Evolutionary conservation across 2,888 invertebrate genomes (phyloP).

Genomic region (Drosophila emarginata): DNA sequence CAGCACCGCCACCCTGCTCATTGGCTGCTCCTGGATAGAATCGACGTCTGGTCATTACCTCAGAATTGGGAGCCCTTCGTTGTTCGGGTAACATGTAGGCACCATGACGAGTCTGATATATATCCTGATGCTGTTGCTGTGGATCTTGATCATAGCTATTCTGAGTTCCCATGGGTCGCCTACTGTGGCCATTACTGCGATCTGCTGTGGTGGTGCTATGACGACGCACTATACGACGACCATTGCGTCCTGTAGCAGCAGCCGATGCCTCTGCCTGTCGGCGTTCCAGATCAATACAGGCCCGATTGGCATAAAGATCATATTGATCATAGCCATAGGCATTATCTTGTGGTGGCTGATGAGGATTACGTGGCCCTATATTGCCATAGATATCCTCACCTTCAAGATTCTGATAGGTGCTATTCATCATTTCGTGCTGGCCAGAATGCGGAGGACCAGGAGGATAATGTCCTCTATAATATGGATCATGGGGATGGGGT

Average conservation of each 20-base stretch:
- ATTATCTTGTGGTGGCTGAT: constrained; percentile 43
- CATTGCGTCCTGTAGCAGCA: constrained; percentile 57
- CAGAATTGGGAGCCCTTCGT: constrained; percentile 79
- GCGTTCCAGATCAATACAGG: constrained; percentile 81
- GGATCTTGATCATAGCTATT: constrained; percentile 53
- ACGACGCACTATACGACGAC: constrained; percentile 78
- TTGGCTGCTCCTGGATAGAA: constrained; percentile 80
- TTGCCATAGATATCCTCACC: constrained; percentile 82
- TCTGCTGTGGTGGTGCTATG: constrained; percentile 83
- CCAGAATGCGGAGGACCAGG: constrained; percentile 51
- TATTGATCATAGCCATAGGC: constrained; percentile 74
- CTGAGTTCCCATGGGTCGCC: constrained; percentile 59
- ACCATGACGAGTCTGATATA: constrained; percentile 80
- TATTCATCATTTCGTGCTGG: constrained; percentile 76
- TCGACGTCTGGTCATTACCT: constrained; percentile 80
- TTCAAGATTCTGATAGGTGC: constrained; percentile 81
- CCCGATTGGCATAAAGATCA: constrained; percentile 82
- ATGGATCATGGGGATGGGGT: constrained; percentile 55
- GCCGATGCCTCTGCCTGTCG: constrained; percentile 77
- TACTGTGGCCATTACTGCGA: constrained; percentile 59
- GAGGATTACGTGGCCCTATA: constrained; percentile 50
- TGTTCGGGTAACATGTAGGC: constrained; percentile 80
- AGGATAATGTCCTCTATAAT: constrained; percentile 63
- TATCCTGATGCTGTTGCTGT: constrained; percentile 49
- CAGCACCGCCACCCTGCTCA: constrained; percentile 48